phyloP scores from a whole-genome alignment of 2,797 vertebrate species.

The Pseudotriccus pelzelni region DNA sequence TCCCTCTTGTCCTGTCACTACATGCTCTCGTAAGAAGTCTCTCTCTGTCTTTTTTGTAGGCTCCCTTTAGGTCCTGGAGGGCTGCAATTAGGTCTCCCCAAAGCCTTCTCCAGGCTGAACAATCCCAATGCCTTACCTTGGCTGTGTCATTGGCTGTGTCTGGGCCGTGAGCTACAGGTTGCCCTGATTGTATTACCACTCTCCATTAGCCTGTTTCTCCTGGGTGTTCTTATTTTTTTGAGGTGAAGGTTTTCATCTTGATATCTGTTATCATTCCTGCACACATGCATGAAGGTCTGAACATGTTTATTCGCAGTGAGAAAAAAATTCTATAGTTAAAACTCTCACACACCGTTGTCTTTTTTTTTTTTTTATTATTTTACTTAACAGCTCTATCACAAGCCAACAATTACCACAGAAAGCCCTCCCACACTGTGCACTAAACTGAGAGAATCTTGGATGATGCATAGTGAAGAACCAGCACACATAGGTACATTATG shows the following conservation, averaged over 20 bases:
- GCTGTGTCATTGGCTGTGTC: neutral
- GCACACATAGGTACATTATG: neutral
- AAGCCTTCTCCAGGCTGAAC: neutral
- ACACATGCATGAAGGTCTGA: neutral
- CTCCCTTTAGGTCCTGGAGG: neutral
- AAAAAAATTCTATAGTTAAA: neutral
- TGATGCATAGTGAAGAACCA: neutral
- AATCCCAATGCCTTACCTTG: neutral
- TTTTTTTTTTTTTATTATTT: fast-evolving
- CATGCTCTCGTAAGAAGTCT: neutral
- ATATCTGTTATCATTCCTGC: neutral
- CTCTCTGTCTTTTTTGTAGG: neutral
- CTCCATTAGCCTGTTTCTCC: neutral
- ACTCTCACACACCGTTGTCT: neutral
- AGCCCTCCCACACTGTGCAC: neutral
- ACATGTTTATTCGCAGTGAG: neutral
- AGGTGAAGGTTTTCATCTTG: neutral
- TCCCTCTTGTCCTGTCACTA: neutral
- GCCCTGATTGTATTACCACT: too few species aligned
- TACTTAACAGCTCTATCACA: neutral
- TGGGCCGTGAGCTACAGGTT: neutral
- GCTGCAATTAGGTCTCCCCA: neutral
- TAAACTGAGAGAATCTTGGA: neutral
- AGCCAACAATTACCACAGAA: neutral
- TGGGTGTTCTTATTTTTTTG: neutral